These are phyloP conservation scores for Papilio polyxenes DNA, from an alignment of 1,140 invertebrate genomes.

Conservation along the genomic window DNA sequence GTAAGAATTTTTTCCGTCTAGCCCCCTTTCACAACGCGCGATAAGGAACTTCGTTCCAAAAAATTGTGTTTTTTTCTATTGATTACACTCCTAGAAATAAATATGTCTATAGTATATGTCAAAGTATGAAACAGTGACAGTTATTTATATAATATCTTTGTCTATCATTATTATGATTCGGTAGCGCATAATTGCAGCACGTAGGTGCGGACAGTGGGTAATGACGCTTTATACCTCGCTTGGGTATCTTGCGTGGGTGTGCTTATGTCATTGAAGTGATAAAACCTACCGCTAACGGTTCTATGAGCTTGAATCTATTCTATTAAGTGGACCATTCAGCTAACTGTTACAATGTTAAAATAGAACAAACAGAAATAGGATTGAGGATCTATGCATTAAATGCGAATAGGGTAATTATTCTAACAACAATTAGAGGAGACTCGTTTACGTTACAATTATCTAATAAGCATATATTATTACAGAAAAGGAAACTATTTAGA, in stretches of 20 bases:
- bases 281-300: slow-evolving; percentile 41
- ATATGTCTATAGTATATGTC: neutral
- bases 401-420: too few relatives aligned
- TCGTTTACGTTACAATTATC: neutral
- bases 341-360: slow-evolving; percentile 39
- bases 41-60: too few relatives aligned
- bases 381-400: too few relatives aligned
- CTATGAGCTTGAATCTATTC: slow-evolving; percentile 34
- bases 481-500: neutral
- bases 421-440: too few relatives aligned
- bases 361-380: too few relatives aligned
- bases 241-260: slow-evolving; percentile 40
- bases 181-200: neutral
- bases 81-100: neutral
- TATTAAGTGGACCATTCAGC: slow-evolving; percentile 34
- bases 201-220: slow-evolving; percentile 9
- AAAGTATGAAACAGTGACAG: neutral
- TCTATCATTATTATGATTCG: neutral
- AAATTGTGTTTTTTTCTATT: neutral
- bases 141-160: neutral
- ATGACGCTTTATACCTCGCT: slow-evolving; percentile 18
- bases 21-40: too few relatives aligned
- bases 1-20: too few relatives aligned
- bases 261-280: slow-evolving; percentile 43
- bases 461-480: neutral